A percentile compares a stretch with the other conserved stretches of the same genome.
Conservation (phyloP, 2,113 vertebrate genomes). For the Mastomys coucha region DNA sequence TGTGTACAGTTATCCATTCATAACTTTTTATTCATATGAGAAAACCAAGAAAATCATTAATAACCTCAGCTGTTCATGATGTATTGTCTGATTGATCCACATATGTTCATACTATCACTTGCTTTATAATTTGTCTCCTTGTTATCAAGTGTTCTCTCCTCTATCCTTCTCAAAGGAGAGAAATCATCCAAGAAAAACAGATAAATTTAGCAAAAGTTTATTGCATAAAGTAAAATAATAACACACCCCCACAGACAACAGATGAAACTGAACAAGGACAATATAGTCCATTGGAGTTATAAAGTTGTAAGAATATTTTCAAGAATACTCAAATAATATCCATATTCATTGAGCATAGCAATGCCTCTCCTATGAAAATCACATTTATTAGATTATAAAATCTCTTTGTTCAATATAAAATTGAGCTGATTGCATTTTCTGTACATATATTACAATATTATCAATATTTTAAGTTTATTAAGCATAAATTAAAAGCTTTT, state of each 20-base stretch:
- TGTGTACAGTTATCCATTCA: background rate
- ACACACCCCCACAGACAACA: background rate
- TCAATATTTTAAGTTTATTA: background rate
- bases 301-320: background rate
- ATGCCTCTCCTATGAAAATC: background rate
- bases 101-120: conserved; percentile 9
- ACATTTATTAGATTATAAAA: background rate
- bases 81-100: background rate
- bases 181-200: background rate
- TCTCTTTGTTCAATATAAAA: background rate
- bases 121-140: background rate
- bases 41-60: background rate
- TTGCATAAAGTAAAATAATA: background rate
- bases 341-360: background rate
- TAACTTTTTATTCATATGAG: conserved; percentile 8
- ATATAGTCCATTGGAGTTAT: background rate
- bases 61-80: background rate
- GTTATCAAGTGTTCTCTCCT: background rate
- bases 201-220: background rate
- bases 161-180: background rate
- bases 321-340: background rate
- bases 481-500: background rate
- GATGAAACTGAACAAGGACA: background rate
- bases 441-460: background rate
- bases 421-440: background rate